Conservation (phyloP, 2,888 invertebrate genomes). For the Athalia rosae region DNA sequence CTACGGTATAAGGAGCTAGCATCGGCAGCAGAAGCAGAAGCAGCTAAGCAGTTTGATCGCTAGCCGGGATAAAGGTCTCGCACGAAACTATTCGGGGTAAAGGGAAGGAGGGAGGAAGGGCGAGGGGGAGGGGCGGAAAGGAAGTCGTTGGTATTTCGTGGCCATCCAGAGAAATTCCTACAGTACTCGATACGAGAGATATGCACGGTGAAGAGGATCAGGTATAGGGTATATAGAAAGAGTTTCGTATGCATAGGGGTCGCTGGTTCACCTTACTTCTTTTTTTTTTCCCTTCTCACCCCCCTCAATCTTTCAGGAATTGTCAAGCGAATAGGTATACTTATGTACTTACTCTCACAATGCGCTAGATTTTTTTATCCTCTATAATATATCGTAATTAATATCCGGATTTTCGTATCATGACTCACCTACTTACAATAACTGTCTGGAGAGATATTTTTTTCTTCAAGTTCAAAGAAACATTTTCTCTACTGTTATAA, state of each 20-base stretch:
- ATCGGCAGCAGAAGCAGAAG: not conserved
- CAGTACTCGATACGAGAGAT: not conserved
- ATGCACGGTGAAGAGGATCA: not conserved
- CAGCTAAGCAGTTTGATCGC: constrained; percentile 20
- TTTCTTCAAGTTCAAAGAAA: too few species aligned
- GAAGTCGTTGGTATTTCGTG: constrained; percentile 41
- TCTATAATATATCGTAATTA: too few species aligned
- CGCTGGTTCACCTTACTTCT: not conserved
- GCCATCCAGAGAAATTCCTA: constrained; percentile 8
- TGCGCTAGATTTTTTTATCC: too few species aligned
- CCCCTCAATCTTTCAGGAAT: not conserved
- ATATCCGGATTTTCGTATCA: too few species aligned
- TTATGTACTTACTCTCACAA: too few species aligned
- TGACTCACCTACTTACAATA: too few species aligned
- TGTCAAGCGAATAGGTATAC: not conserved
- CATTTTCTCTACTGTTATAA: too few species aligned
- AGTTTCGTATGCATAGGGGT: not conserved
- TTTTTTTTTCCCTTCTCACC: too few species aligned
- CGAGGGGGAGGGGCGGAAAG: not conserved
- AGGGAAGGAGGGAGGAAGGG: not conserved
- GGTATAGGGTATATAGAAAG: not conserved
- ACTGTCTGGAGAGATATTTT: too few species aligned
- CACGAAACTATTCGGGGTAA: constrained; percentile 16
- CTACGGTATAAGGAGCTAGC: too few species aligned
- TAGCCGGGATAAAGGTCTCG: constrained; percentile 17